A percentile compares a stretch with the other conserved stretches of the same genome.
phyloP scores from a whole-genome alignment of 2,113 vertebrate genomes.

The Aviceda subcristata region DNA sequence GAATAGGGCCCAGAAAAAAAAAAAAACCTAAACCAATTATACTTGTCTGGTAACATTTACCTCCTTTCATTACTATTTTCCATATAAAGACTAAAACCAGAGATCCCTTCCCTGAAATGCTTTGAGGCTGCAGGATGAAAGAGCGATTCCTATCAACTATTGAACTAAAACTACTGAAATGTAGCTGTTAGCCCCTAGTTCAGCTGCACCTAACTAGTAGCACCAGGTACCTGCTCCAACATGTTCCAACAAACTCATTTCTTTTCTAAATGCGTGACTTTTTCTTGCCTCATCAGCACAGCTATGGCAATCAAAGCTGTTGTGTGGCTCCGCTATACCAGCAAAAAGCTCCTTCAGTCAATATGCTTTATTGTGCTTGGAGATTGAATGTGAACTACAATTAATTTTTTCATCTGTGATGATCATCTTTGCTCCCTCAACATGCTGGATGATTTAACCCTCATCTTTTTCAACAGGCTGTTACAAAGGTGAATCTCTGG shows the following conservation, averaged over 20 bases:
- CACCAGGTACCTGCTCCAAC: neutral
- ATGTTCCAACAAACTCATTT: neutral
- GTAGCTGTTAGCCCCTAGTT: neutral
- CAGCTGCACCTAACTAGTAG: neutral
- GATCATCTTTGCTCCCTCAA: neutral
- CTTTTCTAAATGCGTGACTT: neutral
- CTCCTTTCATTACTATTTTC: neutral
- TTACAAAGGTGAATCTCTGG: neutral
- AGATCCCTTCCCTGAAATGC: neutral
- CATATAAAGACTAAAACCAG: neutral
- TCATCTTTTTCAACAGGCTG: neutral
- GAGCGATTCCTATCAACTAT: neutral
- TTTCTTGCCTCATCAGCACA: accelerated
- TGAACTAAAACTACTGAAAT: neutral
- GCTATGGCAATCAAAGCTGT: neutral
- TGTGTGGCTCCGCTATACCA: accelerated
- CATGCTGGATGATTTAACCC: neutral
- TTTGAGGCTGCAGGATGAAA: neutral
- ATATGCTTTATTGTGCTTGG: neutral
- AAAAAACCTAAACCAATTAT: too few species aligned
- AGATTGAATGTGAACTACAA: neutral
- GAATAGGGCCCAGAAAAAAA: neutral
- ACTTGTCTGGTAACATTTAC: neutral
- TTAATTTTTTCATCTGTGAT: neutral
- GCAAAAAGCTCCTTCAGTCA: neutral